Evolutionary conservation across 2,888 invertebrate species (phyloP), one percentile per base, ranked within the genome.

Genomic region (Subacronicta megacephala): DNA sequence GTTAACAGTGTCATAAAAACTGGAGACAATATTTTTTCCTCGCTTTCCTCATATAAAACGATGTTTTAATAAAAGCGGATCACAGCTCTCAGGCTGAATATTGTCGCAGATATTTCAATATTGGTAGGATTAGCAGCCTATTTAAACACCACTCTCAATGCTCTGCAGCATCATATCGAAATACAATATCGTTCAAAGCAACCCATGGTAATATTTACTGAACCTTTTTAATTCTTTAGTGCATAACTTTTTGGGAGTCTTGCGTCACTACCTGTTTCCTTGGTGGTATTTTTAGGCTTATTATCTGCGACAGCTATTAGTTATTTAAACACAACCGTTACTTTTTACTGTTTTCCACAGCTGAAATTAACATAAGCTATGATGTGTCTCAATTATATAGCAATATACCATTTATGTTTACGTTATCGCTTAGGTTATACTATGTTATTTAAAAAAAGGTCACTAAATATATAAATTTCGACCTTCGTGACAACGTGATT

Each of bases 51-150:
- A 79, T 81, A 89, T 86, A 87, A 84, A 84, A 83, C 86, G 84
- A 83, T 91, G 90, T 92, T 93, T 92, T 93, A 93, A 93, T 93
- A 93, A 93, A 91, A 90, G 81, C 87, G 93, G 93, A 92, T 93
- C 87, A 90, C 85, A 78, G 87, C 87, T 85, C 84, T 77, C 85
- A 84, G 83, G 74, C 82, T 85, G 91, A 90, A 93, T 92, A 93
- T 92, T 93, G 93, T 93, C 92, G 88, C 88, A 84, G 93, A 93
- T 93, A 92, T 93, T 93, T 93, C 93, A 93, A 93, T 93, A 93
- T 92, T 92, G 93, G 92, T 87, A 76, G 91, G 92, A 93, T 93
- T 93, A 93, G 90, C 89, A 85, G 88, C 91, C 93, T 92, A 89
- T 92, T 93, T 92, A 93, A 93, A 93, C 92, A 93, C 83, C 86